phyloP scores from a whole-genome alignment of 2,888 invertebrate genomes.

The Geotrupes spiniger region DNA sequence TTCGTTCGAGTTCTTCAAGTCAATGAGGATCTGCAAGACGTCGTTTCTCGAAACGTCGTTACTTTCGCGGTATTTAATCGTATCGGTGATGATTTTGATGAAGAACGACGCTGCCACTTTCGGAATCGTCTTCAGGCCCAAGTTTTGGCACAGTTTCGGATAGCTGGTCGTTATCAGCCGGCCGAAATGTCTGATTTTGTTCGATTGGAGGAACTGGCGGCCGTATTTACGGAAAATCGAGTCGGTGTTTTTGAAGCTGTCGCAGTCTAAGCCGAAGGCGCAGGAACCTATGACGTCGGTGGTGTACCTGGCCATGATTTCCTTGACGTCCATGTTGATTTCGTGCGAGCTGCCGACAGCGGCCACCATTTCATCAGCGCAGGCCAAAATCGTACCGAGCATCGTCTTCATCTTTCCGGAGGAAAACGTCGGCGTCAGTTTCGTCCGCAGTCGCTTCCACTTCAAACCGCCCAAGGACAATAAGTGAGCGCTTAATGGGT shows the following conservation, averaged over 20 bases:
- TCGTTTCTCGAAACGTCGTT: constrained; percentile 36
- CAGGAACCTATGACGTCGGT: constrained; percentile 46
- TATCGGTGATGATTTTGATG: constrained; percentile 28
- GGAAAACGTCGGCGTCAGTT: constrained; percentile 54
- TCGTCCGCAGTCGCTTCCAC: constrained; percentile 53
- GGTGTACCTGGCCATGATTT: constrained; percentile 39
- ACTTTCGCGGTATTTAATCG: constrained; percentile 31
- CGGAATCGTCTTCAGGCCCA: constrained; percentile 25
- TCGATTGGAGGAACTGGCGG: constrained; percentile 31
- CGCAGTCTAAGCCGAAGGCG: constrained; percentile 45
- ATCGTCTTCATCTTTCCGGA: constrained; percentile 53
- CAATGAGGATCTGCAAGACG: constrained; percentile 45
- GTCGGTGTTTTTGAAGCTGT: constrained; percentile 36
- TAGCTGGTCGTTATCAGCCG: constrained; percentile 17
- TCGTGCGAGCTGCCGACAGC: constrained; percentile 27
- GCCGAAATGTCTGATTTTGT: constrained; percentile 22
- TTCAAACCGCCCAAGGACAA: constrained; percentile 48
- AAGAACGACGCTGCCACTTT: constrained; percentile 33
- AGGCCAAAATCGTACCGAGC: constrained; percentile 48
- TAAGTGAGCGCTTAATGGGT: constrained; percentile 44
- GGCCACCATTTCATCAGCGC: constrained; percentile 34
- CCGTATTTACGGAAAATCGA: constrained; percentile 40
- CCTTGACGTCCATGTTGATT: constrained; percentile 30
- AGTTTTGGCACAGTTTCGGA: constrained; percentile 19
- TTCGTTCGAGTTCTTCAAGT: constrained; percentile 26